Evolutionary conservation across 2,113 vertebrate genomes (phyloP).

Genomic region (Phylloscopus trochiloides): DNA sequence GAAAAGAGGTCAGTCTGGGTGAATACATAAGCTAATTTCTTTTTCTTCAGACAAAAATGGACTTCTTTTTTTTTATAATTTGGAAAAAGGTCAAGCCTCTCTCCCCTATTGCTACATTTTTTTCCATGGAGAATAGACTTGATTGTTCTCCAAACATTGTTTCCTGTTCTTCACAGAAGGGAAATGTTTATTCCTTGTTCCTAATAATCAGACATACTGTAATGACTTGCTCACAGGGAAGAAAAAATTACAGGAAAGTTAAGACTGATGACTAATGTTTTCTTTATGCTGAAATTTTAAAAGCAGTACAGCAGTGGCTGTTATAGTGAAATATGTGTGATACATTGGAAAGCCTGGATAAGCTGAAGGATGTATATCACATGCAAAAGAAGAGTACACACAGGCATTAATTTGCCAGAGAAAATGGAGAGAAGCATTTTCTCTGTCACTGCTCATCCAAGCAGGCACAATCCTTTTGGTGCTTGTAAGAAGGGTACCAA

Average conservation of each 20-base stretch:
- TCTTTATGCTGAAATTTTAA: not conserved
- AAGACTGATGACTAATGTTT: not conserved
- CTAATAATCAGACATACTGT: constrained; percentile 29
- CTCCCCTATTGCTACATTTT: constrained; percentile 9
- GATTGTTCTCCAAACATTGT: constrained; percentile 49
- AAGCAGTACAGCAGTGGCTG: not conserved
- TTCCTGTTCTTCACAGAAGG: constrained; percentile 42
- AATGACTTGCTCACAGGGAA: constrained; percentile 21
- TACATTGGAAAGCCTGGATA: not conserved
- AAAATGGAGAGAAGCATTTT: not conserved
- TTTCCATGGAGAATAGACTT: constrained; percentile 55
- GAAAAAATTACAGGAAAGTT: not conserved
- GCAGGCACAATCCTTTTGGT: not conserved
- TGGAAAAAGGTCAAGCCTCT: constrained; percentile 29
- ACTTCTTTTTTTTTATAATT: not conserved
- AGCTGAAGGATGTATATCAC: not conserved
- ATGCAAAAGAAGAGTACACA: not conserved
- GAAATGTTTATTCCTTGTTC: constrained; percentile 68
- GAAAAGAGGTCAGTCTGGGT: not conserved
- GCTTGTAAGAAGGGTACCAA: not conserved
- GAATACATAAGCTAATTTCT: not conserved
- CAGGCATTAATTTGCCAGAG: not conserved
- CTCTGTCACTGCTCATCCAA: not conserved
- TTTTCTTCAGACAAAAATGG: not conserved
- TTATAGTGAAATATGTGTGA: not conserved